Evolutionary conservation across 2,797 vertebrate species (phyloP).

Genomic region (Gallinago nigripennis): DNA sequence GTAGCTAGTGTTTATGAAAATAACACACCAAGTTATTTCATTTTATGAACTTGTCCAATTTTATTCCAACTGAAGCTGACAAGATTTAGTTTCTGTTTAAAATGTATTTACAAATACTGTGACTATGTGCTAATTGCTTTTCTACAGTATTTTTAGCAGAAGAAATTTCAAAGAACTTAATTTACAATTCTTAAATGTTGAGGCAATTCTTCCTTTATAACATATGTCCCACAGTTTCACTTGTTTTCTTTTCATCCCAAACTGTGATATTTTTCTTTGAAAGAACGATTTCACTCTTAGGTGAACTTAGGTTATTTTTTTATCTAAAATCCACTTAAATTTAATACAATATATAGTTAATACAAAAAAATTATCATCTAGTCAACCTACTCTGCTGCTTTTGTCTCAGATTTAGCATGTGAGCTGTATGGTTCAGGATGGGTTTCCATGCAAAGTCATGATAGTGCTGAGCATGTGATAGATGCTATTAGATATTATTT

Average conservation of each 20-base stretch:
- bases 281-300: background rate
- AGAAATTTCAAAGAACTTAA: background rate
- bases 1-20: background rate
- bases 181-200: background rate
- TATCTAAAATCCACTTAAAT: background rate
- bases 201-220: background rate
- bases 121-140: background rate
- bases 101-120: background rate
- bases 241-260: background rate
- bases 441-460: background rate
- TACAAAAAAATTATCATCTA: background rate
- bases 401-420: background rate
- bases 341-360: background rate
- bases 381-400: background rate
- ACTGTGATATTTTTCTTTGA: background rate
- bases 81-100: background rate
- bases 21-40: background rate
- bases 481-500: background rate
- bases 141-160: background rate
- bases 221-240: background rate
- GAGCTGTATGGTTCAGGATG: background rate
- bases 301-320: background rate
- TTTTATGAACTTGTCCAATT: background rate
- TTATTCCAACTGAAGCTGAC: background rate
- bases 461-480: background rate